Conservation (phyloP, 2,797 vertebrate species). For the Enteromius argenteus region DNA sequence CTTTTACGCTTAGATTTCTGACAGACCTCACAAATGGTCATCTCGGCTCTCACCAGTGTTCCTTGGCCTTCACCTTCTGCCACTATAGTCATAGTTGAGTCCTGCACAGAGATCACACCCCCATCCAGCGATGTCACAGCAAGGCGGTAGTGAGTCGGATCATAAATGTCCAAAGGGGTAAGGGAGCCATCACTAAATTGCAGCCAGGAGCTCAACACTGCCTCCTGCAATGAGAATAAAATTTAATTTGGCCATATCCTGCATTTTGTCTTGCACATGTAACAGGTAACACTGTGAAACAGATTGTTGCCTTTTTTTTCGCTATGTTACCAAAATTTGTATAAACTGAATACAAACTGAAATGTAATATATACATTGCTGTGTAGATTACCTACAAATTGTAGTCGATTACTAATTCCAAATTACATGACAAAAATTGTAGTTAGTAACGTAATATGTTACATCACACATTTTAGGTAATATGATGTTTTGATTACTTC, state of each 20-base stretch:
- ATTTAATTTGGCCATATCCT: neutral
- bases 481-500: too few relatives aligned
- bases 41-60: constrained; percentile 84
- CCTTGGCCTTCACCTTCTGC: constrained; percentile 89
- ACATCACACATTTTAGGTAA: too few relatives aligned
- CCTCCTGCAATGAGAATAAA: constrained; percentile 78
- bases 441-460: too few relatives aligned
- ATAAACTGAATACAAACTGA: neutral
- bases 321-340: neutral
- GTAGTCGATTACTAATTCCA: too few relatives aligned
- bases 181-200: constrained; percentile 93
- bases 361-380: neutral
- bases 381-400: too few relatives aligned
- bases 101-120: constrained; percentile 86
- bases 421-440: too few relatives aligned
- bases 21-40: constrained; percentile 89
- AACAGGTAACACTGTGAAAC: neutral
- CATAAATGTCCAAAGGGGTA: constrained; percentile 90
- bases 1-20: constrained; percentile 93
- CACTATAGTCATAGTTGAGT: constrained; percentile 77
- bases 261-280: neutral
- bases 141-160: constrained; percentile 84
- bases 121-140: constrained; percentile 86
- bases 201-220: constrained; percentile 90
- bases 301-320: neutral